Evolutionary conservation across 30 jellyfish, hydroid and myxozoan genomes (phyloP).

Genomic region (Hydra vulgaris): DNA sequence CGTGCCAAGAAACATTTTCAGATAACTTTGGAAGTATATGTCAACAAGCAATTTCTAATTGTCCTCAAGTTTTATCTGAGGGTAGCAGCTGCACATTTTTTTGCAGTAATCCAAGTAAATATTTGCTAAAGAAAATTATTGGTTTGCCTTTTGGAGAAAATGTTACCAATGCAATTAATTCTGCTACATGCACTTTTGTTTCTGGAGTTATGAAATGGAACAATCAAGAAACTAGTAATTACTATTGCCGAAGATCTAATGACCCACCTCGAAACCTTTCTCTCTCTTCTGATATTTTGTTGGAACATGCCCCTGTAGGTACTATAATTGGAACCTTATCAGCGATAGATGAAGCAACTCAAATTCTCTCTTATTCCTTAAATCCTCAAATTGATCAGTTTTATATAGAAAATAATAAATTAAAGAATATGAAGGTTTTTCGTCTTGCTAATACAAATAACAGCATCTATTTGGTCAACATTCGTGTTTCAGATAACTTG

Average conservation of each 20-base stretch:
- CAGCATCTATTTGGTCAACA: slow-evolving; percentile 10
- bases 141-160: not conserved
- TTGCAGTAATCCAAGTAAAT: not conserved
- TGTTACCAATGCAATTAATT: not conserved
- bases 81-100: not conserved
- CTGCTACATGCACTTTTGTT: not conserved
- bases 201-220: slow-evolving; percentile 3
- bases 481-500: slow-evolving; percentile 57
- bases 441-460: slow-evolving; percentile 38
- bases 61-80: slow-evolving; percentile 3
- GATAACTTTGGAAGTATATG: slow-evolving; percentile 8
- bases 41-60: not conserved
- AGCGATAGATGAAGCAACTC: slow-evolving; percentile 18
- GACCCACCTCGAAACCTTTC: slow-evolving; percentile 62
- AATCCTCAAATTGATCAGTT: slow-evolving; percentile 32
- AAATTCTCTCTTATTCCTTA: slow-evolving; percentile 26
- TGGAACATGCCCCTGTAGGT: slow-evolving; percentile 56
- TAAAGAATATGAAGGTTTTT: slow-evolving; percentile 48
- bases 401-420: slow-evolving; percentile 27
- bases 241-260: slow-evolving; percentile 67
- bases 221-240: slow-evolving; percentile 3
- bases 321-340: slow-evolving; percentile 55
- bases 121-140: not conserved
- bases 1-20: not conserved
- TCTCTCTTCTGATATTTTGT: slow-evolving; percentile 30